These are phyloP conservation scores for Pseudopleuronectes americanus DNA, from an alignment of 2,797 vertebrate genomes.

Conservation along the genomic window DNA sequence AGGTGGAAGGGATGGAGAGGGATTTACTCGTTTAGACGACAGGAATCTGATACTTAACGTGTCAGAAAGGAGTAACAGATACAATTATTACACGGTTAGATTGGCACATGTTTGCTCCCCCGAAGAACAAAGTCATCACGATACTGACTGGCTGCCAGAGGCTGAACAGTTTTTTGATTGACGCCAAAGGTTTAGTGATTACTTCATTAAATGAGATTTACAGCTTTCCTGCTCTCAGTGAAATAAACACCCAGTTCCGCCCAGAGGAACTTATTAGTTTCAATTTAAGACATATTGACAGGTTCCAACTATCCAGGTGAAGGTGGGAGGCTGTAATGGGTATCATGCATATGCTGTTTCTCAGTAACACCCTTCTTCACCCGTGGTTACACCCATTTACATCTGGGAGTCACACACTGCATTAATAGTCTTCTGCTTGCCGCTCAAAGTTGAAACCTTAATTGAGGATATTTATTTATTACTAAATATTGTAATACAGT, in stretches of 20 bases:
- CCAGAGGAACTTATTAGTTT: constrained; percentile 12
- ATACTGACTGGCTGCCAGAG: too few species aligned
- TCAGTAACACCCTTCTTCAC: constrained; percentile 16
- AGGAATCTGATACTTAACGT: constrained; percentile 42
- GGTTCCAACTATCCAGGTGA: constrained; percentile 29
- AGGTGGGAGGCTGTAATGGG: constrained; percentile 22
- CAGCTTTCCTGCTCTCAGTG: constrained; percentile 26
- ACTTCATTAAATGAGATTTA: constrained; percentile 43
- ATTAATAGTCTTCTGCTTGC: neutral
- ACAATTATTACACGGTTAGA: neutral
- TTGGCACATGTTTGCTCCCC: constrained; percentile 5
- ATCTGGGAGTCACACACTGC: constrained; percentile 32
- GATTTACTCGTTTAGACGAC: constrained; percentile 55
- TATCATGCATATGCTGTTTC: constrained; percentile 30
- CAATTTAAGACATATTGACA: constrained; percentile 5
- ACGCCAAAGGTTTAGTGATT: constrained; percentile 9
- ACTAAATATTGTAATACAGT: too few species aligned
- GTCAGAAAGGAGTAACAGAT: constrained; percentile 26
- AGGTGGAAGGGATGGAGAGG: constrained; percentile 40
- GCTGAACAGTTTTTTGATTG: constrained; percentile 14
- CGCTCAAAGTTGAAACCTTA: neutral
- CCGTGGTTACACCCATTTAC: constrained; percentile 46
- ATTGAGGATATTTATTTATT: neutral
- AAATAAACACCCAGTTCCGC: constrained; percentile 27
- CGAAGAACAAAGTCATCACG: neutral